Evolutionary conservation across 2,797 vertebrate genomes (phyloP), one percentile per base, ranked within the genome.

Genomic region (Acridotheres tristis): DNA sequence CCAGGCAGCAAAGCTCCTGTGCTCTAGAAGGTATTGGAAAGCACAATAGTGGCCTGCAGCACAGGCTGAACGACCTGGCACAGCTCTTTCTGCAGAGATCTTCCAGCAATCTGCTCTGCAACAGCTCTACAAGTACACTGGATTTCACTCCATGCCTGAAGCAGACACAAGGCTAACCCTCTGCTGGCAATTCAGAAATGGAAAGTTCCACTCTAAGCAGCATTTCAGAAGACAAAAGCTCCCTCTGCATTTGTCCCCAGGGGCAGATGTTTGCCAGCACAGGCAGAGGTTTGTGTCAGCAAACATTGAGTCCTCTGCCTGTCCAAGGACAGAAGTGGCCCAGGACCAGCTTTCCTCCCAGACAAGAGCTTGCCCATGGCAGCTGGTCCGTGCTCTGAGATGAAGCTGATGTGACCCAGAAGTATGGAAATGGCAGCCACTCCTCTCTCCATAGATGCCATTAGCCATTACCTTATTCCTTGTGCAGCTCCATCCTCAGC

Each of bases 11-110:
- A 90, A 89, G 85, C 47, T 84, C 54, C 61, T 21, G 48, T 69
- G 75, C 85, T 93, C 67, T 83, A 80, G 89, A 85, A 89, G 57
- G 73, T 65, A 92, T 96, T 45, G 89, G 67, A 73, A 90, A 89
- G 83, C 83, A 90, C 76, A 89, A 30, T 1, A 85, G 90, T 25
- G 26, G 66, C 34, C 40, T 34, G 59, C 84, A 83, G 71, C 61
- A 58, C 19, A 63, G 75, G 75, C 82, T 92, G 87, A 85, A 67
- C 88, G 65, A 82, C 62, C 67, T 91, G 92, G 83, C 83, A 93
- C 58, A 0, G 2, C 45, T 83, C 58, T 47, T 94, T 43, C 90
- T 87, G 53, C 0, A 0, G 86, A 79, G 45, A 78, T 73, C 66
- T 91, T 82, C 79, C 66, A 92, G 83, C 77, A 90, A 93, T 77